These are phyloP conservation scores for Esperia sulphurella DNA, from an alignment of 2,888 invertebrate genomes.

Conservation along the genomic window DNA sequence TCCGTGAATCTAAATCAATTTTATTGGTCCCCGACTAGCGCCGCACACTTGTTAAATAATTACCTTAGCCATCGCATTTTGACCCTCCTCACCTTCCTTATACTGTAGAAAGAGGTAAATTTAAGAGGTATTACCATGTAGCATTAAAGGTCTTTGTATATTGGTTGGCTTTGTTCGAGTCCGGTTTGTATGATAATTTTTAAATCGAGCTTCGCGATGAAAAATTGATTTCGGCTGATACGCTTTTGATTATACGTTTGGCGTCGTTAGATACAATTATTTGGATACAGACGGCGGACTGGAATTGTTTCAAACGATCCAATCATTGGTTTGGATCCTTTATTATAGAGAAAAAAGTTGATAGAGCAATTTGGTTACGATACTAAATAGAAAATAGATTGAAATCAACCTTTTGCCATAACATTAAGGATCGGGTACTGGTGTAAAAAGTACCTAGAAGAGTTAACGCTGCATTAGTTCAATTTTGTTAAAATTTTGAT, in stretches of 20 bases:
- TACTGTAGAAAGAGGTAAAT: conserved; percentile 10
- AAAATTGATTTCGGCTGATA: conserved; percentile 76
- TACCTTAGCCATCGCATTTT: conserved; percentile 32
- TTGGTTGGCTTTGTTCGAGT: conserved; percentile 28
- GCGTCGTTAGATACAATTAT: conserved; percentile 70
- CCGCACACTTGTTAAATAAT: conserved; percentile 60
- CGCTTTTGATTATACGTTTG: conserved; percentile 71
- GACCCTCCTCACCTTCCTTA: conserved; percentile 20
- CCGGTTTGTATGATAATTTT: conserved; percentile 71
- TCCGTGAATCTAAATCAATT: conserved; percentile 69
- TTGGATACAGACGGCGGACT: conserved; percentile 39
- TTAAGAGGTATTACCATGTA: conserved; percentile 2
- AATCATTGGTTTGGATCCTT: conserved; percentile 23
- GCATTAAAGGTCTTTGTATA: conserved; percentile 24
- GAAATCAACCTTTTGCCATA: no score
- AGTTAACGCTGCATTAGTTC: no score
- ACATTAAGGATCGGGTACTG: no score
- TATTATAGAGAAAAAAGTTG: conserved; percentile 18
- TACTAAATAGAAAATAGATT: background rate
- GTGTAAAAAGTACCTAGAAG: no score
- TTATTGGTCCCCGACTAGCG: conserved; percentile 50
- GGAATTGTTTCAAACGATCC: conserved; percentile 39
- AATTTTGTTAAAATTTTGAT: no score
- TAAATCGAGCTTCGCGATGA: conserved; percentile 62
- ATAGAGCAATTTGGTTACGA: conserved; percentile 19